phyloP scores from a whole-genome alignment of 2,113 vertebrate species.

The Pionites leucogaster region DNA sequence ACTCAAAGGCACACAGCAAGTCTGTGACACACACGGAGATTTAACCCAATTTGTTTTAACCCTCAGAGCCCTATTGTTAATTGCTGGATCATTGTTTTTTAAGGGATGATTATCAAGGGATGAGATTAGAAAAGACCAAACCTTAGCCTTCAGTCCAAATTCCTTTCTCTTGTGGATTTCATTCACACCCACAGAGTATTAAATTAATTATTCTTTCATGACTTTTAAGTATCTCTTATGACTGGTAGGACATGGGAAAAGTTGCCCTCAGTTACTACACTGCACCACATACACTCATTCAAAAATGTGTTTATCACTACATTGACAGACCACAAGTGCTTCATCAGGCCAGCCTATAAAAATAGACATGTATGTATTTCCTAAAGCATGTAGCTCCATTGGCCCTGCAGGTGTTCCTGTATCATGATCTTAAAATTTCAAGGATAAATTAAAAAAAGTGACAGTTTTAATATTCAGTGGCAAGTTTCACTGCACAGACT shows the following conservation, averaged over 20 bases:
- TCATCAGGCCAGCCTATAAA: background rate
- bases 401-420: background rate
- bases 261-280: background rate
- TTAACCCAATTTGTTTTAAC: background rate
- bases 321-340: background rate
- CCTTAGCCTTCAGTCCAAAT: background rate
- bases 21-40: background rate
- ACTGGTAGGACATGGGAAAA: background rate
- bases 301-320: background rate
- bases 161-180: background rate
- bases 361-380: background rate
- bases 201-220: background rate
- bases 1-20: background rate
- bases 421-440: background rate
- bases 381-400: background rate
- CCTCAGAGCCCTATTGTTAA: background rate
- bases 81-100: background rate
- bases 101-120: background rate
- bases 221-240: background rate
- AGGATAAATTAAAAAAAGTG: background rate
- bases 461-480: background rate
- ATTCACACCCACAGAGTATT: background rate
- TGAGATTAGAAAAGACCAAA: background rate
- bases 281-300: background rate
- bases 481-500: background rate